A percentile compares a stretch with the other conserved stretches of the same genome.
Conservation (phyloP, 64 coral and sea anemone species). For the Acropora tenuis region DNA sequence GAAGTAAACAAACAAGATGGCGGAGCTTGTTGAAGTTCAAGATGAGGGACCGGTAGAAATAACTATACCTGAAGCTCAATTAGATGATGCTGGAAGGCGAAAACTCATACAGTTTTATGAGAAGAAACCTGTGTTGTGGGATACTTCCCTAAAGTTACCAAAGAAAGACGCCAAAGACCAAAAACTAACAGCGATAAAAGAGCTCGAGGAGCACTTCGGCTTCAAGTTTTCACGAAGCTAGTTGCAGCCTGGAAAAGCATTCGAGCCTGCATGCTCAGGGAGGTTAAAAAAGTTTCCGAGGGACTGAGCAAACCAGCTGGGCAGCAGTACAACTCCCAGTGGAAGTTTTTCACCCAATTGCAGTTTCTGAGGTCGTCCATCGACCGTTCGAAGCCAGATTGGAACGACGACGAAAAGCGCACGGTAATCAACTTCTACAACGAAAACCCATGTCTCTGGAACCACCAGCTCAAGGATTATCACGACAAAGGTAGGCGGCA, state of each 20-base stretch:
- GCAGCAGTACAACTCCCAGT: too few species aligned
- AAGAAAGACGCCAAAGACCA: conserved; percentile 6
- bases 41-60: too few species aligned
- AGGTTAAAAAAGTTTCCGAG: too few species aligned
- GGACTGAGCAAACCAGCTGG: too few species aligned
- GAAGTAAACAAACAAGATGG: too few species aligned
- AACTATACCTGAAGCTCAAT: too few species aligned
- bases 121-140: too few species aligned
- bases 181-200: not conserved
- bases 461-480: conserved; percentile 3
- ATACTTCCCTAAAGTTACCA: not conserved
- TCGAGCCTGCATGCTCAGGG: not conserved
- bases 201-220: conserved; percentile 1
- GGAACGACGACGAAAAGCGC: not conserved
- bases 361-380: too few species aligned
- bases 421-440: not conserved
- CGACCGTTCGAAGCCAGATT: too few species aligned
- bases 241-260: conserved; percentile 1
- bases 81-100: too few species aligned
- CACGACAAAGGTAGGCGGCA: not conserved
- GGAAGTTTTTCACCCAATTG: too few species aligned
- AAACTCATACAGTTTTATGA: not conserved
- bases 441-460: conserved; percentile 10
- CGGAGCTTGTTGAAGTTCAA: too few species aligned
- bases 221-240: conserved; percentile 4